These are phyloP conservation scores for Bos indicus DNA, from an alignment of 2,113 vertebrate species.

Conservation along the genomic window DNA sequence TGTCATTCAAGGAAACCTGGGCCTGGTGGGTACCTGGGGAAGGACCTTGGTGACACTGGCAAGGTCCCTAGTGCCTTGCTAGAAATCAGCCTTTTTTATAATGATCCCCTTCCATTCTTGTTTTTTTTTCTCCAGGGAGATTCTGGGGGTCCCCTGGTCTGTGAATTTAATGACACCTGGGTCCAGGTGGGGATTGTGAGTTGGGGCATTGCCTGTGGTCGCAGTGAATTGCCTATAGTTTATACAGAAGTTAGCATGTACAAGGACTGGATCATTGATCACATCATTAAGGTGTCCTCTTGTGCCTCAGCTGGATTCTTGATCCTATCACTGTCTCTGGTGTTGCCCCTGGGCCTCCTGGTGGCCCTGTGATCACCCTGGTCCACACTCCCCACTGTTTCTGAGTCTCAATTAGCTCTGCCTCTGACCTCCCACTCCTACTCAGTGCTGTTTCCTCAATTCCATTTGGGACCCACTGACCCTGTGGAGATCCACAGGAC, in stretches of 20 bases:
- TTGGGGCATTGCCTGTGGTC: conserved; percentile 31
- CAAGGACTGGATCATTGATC: background rate
- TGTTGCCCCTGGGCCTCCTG: background rate
- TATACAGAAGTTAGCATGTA: conserved; percentile 32
- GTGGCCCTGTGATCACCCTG: background rate
- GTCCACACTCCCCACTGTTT: background rate
- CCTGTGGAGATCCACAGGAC: background rate
- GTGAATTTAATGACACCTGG: conserved; percentile 18
- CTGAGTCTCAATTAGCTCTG: background rate
- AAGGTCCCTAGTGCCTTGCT: background rate
- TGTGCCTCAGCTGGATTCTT: background rate
- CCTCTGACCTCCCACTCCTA: background rate
- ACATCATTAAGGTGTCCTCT: background rate
- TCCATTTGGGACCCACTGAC: background rate
- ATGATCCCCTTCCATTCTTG: background rate
- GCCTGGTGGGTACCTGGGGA: background rate
- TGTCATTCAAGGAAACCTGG: background rate
- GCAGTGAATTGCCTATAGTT: background rate
- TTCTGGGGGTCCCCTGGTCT: conserved; percentile 60
- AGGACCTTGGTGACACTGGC: rapidly evolving
- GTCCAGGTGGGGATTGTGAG: conserved; percentile 59
- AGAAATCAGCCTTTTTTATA: background rate
- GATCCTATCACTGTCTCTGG: background rate
- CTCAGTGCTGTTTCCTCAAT: background rate
- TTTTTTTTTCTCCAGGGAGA: conserved; percentile 51